Conservation (phyloP, 2,113 vertebrate genomes). For the Boleophthalmus pectinirostris region DNA sequence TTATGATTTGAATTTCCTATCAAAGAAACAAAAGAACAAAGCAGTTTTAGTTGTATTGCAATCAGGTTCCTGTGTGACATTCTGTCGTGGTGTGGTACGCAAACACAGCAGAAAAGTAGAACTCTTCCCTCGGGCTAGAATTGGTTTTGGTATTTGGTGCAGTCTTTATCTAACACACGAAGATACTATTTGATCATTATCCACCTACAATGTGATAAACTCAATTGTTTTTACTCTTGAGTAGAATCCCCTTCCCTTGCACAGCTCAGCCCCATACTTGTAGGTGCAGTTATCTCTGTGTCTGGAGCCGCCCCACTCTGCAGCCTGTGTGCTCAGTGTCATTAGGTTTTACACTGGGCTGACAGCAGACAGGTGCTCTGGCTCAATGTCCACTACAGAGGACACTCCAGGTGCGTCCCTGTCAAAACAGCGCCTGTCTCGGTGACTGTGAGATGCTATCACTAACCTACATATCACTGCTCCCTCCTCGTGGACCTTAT, state of each 20-base stretch:
- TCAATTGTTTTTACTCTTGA: not conserved
- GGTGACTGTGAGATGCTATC: slow-evolving; percentile 4
- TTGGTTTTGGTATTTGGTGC: not conserved
- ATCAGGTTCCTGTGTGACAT: not conserved
- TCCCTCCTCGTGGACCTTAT: not conserved
- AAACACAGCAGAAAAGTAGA: not conserved
- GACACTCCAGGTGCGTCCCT: slow-evolving; percentile 9
- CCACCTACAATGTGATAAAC: not conserved
- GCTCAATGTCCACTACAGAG: slow-evolving; percentile 12
- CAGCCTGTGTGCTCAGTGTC: slow-evolving; percentile 2
- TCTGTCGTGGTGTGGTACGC: no score
- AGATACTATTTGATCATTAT: slow-evolving; percentile 5
- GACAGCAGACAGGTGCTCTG: slow-evolving; percentile 4
- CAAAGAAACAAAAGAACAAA: not conserved
- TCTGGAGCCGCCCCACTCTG: not conserved
- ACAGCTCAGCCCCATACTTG: not conserved
- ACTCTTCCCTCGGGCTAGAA: not conserved
- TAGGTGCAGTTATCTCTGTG: not conserved
- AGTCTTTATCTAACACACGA: not conserved
- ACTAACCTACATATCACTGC: slow-evolving; percentile 11
- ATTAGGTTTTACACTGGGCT: slow-evolving; percentile 5
- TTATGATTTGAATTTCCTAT: not conserved
- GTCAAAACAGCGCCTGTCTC: slow-evolving; percentile 10
- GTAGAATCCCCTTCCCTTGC: not conserved
- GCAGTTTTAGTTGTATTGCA: not conserved